Percentiles rank a stretch among this genome's conserved stretches.
Evolutionary conservation across 2,113 vertebrate species (phyloP).

Genomic region (Patagioenas fasciata): DNA sequence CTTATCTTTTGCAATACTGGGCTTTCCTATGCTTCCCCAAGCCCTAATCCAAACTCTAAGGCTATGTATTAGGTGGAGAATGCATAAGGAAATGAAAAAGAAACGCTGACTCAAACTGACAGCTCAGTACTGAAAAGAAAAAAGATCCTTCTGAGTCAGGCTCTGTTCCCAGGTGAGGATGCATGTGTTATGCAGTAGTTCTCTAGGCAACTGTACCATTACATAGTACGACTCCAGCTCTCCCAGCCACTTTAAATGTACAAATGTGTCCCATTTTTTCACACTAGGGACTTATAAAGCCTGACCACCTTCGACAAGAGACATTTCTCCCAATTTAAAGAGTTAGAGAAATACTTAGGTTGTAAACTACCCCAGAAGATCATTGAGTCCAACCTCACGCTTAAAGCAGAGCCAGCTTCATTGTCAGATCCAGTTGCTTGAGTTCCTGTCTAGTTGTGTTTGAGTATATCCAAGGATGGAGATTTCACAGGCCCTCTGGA

Average conservation of each 20-base stretch:
- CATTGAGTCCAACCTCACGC: not conserved
- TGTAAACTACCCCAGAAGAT: not conserved
- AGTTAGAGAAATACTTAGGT: not conserved
- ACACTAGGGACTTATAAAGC: not conserved
- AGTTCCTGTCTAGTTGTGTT: not conserved
- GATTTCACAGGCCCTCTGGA: not conserved
- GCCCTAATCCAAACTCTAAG: not conserved
- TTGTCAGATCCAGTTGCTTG: not conserved
- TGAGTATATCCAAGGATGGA: not conserved
- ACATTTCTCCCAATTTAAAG: not conserved
- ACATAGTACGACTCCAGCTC: not conserved
- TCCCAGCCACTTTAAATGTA: not conserved
- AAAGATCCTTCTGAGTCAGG: not conserved
- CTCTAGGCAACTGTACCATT: not conserved
- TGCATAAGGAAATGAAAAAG: not conserved
- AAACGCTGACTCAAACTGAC: not conserved
- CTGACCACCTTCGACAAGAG: not conserved
- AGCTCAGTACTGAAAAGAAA: not conserved
- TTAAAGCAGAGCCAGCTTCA: not conserved
- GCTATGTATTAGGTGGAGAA: not conserved
- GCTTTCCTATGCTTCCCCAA: not conserved
- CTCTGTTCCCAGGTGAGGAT: not conserved
- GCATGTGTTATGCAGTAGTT: not conserved
- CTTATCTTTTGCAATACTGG: not conserved
- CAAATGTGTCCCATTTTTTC: not conserved